Base-by-base conservation (phyloP, 2,888 invertebrate species). In the Icerya purchasi region DNA sequence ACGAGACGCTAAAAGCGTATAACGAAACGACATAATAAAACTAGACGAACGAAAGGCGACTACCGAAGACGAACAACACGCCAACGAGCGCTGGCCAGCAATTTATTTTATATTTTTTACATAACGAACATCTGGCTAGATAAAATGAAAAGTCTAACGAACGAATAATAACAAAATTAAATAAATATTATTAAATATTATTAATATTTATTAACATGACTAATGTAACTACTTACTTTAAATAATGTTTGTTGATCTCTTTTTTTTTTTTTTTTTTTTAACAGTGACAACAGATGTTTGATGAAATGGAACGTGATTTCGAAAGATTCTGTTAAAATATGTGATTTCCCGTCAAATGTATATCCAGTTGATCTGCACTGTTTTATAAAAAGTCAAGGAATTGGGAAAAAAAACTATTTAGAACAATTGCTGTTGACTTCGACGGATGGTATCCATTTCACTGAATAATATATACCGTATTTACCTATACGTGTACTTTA, bases 281-380 rank as follows among this genome's bases (percentile, higher is more conserved):
- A 36, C 69, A 92, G 92, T n/a, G 96, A 96, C 70, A 94, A 97
- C 70, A 91, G 89, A 70, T 80, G 83, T 68, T 76, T 96, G 56
- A 74, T 89, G 58, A 84, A 85, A 70, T 96, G 94, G 94, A 90
- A 86, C 70, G 76, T 90, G 20, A 79, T 84, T 2, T 83, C 78
- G 62, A 82, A 82, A 64, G 89, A 88, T 70, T 81, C 86, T 0
- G 78, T 79, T 60, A 79, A 81, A 65, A 74, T 94, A 5, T 77
- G 85, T 36, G 85, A 86, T 64, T 79, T 96, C 64, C 79, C 86
- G 0, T 80, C 81, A 58, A 90, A 91, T 66, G 80, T 92, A 65
- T 86, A 79, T 72, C 91, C 96, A 1, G 90, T 88, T 1, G 86
- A 87, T 66, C 80, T 97, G 78, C 88, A 94, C 70, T 86, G 90